These are phyloP conservation scores for Lasioglossum marginatum DNA, from an alignment of 2,888 invertebrate genomes.

Conservation along the genomic window DNA sequence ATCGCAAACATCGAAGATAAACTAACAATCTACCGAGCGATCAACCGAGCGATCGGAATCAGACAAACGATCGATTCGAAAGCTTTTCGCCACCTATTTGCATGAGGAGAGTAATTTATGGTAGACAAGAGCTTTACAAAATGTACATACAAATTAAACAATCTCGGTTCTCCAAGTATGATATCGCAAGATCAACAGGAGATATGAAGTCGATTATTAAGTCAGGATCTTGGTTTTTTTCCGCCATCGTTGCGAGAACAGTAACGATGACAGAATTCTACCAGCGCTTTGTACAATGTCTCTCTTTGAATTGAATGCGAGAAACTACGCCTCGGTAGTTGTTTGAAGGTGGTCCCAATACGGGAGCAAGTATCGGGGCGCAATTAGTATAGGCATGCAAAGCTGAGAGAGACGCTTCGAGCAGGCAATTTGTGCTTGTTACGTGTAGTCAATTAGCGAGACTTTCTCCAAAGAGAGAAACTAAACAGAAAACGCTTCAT, in stretches of 20 bases:
- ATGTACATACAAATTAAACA: not conserved
- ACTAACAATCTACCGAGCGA: not conserved
- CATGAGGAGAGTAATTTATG: not conserved
- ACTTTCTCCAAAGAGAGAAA: slow-evolving; percentile 44
- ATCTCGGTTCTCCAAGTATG: not conserved
- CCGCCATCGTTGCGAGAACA: not conserved
- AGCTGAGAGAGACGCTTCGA: not conserved
- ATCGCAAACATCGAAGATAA: not conserved
- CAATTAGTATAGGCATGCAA: not conserved
- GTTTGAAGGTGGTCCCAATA: not conserved
- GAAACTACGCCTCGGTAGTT: not conserved
- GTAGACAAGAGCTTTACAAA: not conserved
- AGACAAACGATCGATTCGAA: not conserved
- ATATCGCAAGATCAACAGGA: not conserved
- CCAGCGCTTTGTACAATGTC: not conserved
- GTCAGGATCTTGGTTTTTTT: not conserved
- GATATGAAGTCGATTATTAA: not conserved
- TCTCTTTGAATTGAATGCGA: not conserved
- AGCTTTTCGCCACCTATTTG: not conserved
- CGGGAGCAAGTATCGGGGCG: not conserved
- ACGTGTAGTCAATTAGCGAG: slow-evolving; percentile 17
- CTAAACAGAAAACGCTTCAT: slow-evolving; percentile 26
- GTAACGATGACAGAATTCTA: not conserved
- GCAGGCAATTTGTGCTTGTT: slow-evolving; percentile 1
- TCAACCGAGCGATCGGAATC: not conserved